Base-by-base conservation (phyloP, 2,888 invertebrate genomes). In the Agonum fuliginosum region DNA sequence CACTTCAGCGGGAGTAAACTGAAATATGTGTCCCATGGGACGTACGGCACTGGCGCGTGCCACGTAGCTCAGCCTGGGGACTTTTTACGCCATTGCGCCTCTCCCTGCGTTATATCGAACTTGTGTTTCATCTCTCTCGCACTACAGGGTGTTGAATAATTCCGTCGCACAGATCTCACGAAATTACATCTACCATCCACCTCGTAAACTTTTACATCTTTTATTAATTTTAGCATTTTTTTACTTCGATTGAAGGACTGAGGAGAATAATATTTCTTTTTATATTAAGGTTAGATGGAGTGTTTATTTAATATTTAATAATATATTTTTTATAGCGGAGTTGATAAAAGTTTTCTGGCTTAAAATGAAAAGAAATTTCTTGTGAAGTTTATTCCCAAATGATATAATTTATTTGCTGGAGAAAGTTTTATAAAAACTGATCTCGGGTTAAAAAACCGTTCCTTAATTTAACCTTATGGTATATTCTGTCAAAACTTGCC, bases 11-110 rank as follows among this genome's bases (percentile, higher is more conserved):
- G 12, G 19, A 70, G 30, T 70, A 70, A 70, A 65, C 69, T 69
- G 70, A 48, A 24, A 48, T 30, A 48, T 27, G 24, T n/a, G 10
- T 37, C 70, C 48, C 30, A 19, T 24, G 70, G 30, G 70, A 48
- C 30, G 48, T 8, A 48, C 46, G 48, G 27, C 24, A 19, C 17
- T 65, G 41, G 69, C n/a, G 43, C 30, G 70, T 48, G 12, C 14
- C 14, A 34, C 3, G 14, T 17, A 46, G 27, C 17, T 19, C 14
- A 10, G 65, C 48, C 70, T 12, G 48, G 46, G 70, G 48, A 48
- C 70, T 70, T 70, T 70, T 70, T 70, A 46, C 70, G 70, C 70
- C 43, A 43, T 48, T 70, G 70, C 48, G 70, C 48, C 30, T 43
- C 46, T 24, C 30, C 17, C 22, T 70, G 48, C 34, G 46, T 48